phyloP scores from a whole-genome alignment of 1,140 invertebrate species.

The Sarcophaga bullata region DNA sequence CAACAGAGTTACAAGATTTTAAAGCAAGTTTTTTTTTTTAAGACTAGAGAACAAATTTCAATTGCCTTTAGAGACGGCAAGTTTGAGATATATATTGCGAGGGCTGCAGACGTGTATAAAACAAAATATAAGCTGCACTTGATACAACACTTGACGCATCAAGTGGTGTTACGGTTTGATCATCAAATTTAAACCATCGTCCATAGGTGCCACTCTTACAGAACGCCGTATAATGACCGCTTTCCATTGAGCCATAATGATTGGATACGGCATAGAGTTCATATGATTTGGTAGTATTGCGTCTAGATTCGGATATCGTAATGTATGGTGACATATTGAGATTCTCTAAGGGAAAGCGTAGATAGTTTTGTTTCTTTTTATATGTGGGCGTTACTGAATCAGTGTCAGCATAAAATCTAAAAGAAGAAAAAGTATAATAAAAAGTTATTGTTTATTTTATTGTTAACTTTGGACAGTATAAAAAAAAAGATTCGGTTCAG shows the following conservation, averaged over 20 bases:
- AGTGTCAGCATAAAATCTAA: constrained; percentile 70
- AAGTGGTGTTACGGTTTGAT: constrained; percentile 83
- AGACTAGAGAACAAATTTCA: neutral
- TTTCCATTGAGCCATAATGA: constrained; percentile 91
- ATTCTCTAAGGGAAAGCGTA: constrained; percentile 85
- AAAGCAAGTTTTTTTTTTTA: too few relatives aligned
- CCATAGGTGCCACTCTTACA: constrained; percentile 69
- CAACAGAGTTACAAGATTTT: too few relatives aligned
- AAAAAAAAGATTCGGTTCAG: too few relatives aligned
- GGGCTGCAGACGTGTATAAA: constrained; percentile 71
- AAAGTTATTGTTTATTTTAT: neutral
- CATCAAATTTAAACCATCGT: constrained; percentile 92
- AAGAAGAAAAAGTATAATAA: neutral
- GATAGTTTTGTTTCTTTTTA: constrained; percentile 85
- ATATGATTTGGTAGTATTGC: constrained; percentile 71
- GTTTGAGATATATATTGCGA: constrained; percentile 44
- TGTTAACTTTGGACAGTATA: too few relatives aligned
- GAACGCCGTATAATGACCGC: constrained; percentile 87
- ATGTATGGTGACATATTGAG: constrained; percentile 73
- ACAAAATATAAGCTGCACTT: constrained; percentile 82
- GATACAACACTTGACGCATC: constrained; percentile 75
- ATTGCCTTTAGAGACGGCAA: neutral
- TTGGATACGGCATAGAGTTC: constrained; percentile 88
- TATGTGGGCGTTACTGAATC: constrained; percentile 70
- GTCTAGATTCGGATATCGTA: constrained; percentile 55